These are phyloP conservation scores for Spondyliosoma cantharus DNA, from an alignment of 2,797 vertebrate genomes.

Conservation along the genomic window DNA sequence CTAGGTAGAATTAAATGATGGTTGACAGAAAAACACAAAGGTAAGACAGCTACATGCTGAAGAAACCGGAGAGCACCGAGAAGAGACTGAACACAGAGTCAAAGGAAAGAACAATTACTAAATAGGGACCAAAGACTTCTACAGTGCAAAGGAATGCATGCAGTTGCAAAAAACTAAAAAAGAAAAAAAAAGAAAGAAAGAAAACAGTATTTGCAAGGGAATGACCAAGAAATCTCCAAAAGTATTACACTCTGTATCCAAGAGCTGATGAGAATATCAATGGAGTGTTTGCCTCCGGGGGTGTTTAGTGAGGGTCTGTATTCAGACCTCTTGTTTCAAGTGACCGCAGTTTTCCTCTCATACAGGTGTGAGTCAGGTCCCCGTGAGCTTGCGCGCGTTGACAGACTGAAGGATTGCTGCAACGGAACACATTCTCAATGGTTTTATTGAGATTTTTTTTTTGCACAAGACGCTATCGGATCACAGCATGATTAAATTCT, in stretches of 20 bases:
- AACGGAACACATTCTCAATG: conserved; percentile 56
- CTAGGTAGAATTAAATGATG: conserved; percentile 72
- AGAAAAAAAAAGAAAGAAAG: conserved; percentile 11
- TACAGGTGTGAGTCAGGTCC: conserved; percentile 74
- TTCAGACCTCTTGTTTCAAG: conserved; percentile 61
- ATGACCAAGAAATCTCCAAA: conserved; percentile 62
- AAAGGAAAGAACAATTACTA: conserved; percentile 49
- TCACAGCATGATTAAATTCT: conserved; percentile 45
- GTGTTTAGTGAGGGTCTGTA: conserved; percentile 61
- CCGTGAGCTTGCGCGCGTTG: conserved; percentile 51
- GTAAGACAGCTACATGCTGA: conserved; percentile 68
- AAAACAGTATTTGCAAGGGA: conserved; percentile 64
- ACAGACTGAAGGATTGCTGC: conserved; percentile 62
- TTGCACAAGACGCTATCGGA: conserved; percentile 66
- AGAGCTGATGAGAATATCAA: conserved; percentile 70
- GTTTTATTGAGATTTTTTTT: conserved; percentile 54
- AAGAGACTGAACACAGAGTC: conserved; percentile 56
- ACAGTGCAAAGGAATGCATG: conserved; percentile 64
- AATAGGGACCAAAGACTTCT: conserved; percentile 78
- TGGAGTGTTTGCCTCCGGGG: conserved; percentile 74
- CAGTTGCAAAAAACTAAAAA: conserved; percentile 31
- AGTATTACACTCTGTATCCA: conserved; percentile 58
- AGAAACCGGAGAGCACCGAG: conserved; percentile 54
- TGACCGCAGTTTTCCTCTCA: conserved; percentile 70
- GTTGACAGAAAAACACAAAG: conserved; percentile 70